These are phyloP conservation scores for Deroptyus accipitrinus DNA, from an alignment of 2,113 vertebrate species.

Conservation along the genomic window DNA sequence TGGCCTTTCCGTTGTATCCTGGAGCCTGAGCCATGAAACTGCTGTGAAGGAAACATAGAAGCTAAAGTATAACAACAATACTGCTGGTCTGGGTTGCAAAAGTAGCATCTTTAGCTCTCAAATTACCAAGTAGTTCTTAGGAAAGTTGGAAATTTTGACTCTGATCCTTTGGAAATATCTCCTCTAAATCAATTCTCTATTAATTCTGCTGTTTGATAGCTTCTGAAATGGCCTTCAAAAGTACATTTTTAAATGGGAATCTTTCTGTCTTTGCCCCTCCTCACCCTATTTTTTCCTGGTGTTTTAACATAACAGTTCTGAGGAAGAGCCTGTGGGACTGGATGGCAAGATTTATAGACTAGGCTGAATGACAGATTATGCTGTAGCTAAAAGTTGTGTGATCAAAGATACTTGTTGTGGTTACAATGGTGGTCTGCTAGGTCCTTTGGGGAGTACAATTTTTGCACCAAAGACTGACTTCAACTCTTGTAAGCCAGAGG, in stretches of 20 bases:
- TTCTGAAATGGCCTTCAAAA: not conserved
- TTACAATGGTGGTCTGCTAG: not conserved
- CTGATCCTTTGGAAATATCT: not conserved
- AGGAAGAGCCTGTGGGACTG: not conserved
- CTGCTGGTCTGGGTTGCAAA: not conserved
- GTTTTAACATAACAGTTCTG: not conserved
- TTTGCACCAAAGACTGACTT: not conserved
- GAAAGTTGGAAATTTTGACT: not conserved
- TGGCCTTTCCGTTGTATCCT: not conserved
- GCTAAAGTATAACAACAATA: not conserved
- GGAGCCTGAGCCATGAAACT: not conserved
- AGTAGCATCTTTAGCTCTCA: not conserved
- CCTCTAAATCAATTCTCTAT: not conserved
- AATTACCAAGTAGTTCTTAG: not conserved
- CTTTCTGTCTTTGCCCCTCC: not conserved
- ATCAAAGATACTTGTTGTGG: not conserved
- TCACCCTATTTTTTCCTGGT: not conserved
- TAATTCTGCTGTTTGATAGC: not conserved
- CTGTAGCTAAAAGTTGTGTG: not conserved
- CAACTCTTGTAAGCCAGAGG: not conserved
- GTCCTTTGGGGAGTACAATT: not conserved
- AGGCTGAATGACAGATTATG: not conserved
- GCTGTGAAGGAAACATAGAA: not conserved
- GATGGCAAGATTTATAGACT: not conserved
- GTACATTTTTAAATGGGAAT: not conserved